Base-by-base conservation (phyloP, 2,888 invertebrate species). In the Noctua pronuba region DNA sequence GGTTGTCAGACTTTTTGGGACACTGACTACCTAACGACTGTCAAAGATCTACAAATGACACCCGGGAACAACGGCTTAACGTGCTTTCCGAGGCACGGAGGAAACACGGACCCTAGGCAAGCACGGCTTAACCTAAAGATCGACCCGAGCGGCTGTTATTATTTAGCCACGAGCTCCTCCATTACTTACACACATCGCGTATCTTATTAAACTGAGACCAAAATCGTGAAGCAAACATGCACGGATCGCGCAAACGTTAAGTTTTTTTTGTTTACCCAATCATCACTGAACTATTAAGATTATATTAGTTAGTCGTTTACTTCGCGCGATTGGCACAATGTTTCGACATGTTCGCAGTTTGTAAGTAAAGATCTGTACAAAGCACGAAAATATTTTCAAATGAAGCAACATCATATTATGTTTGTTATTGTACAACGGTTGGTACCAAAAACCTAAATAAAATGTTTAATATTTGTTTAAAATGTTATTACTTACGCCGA, bases 341-440 rank as follows among this genome's bases (percentile, higher is more conserved):
- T 77, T 38, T 18, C 67, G 28, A 28, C 13, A 55, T 77, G 28
- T n/a, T 24, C 21, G 31, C 31, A n/a, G n/a, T 44, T 64, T 21
- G 1, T 21, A 75, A 24, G 78, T 64, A 35, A 35, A 28, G 21
- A 46, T 46, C 24, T 65, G 78, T 49, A 38, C 41, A 74, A 44
- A 74, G 35, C 31, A 28, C 46, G 11, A 58, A n/a, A 31, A 21
- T 21, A 21, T 35, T 49, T 58, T 16, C 62, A 38, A 66, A 52
- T 84, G 31, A 21, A 70, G 62, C 74, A 80, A 80, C 60, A 24
- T 68, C 55, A 31, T 3, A 58, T 24, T 8, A 28, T 38, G 35
- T 7, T 49, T 79, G 52, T 44, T 79, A 35, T 18, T 55, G 46
- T 79, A 79, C 31, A 77, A 46, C 58, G 21, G 38, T 41, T 58